A percentile compares a stretch with the other conserved stretches of the same genome.
These are phyloP conservation scores for Phytoseiulus persimilis DNA, from an alignment of 2,888 invertebrate genomes.

Conservation along the genomic window DNA sequence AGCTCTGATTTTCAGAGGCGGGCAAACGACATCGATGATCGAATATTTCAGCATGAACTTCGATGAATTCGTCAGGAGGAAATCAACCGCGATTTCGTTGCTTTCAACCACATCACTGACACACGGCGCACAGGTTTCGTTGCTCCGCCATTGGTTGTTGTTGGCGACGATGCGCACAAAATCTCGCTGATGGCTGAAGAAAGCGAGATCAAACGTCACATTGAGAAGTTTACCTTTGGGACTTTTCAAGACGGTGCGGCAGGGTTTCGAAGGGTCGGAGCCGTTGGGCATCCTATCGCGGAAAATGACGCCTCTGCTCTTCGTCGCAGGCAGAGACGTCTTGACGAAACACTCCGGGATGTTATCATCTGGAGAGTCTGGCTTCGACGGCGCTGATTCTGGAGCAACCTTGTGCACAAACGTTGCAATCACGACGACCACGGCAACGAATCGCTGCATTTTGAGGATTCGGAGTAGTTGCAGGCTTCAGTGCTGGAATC, in stretches of 20 bases:
- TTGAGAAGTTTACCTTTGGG: not conserved
- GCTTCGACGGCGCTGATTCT: no score
- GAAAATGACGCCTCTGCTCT: not conserved
- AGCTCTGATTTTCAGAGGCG: not conserved
- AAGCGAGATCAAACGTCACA: not conserved
- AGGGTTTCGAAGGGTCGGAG: not conserved
- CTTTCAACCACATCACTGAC: not conserved
- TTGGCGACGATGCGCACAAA: not conserved
- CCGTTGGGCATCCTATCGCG: not conserved
- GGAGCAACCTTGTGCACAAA: no score
- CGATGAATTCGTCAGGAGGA: not conserved
- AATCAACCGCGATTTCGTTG: not conserved
- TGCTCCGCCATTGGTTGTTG: not conserved
- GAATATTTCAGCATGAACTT: not conserved
- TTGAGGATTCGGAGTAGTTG: no score
- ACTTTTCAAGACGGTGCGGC: not conserved
- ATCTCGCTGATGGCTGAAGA: not conserved
- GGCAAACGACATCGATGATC: not conserved
- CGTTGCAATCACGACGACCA: no score
- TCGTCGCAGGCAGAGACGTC: not conserved
- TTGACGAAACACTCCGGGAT: not conserved
- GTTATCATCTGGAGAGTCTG: not conserved
- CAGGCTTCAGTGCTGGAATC: no score
- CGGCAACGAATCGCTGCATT: no score
- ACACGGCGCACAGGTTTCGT: not conserved